These are phyloP conservation scores for Hypsopygia costalis DNA, from an alignment of 2,888 invertebrate genomes.

Conservation along the genomic window DNA sequence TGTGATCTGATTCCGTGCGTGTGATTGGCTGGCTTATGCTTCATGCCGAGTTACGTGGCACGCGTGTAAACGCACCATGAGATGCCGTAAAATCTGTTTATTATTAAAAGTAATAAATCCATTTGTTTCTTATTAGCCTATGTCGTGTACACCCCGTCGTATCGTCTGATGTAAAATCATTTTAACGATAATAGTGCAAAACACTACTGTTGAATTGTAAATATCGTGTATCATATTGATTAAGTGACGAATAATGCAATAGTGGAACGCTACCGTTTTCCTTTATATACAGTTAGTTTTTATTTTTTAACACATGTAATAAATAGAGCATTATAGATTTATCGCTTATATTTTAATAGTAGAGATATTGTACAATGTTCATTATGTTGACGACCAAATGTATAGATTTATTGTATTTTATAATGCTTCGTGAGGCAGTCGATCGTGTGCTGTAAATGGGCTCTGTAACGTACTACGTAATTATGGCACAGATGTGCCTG, in stretches of 20 bases:
- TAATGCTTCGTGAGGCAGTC: constrained; percentile 18
- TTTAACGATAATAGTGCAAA: constrained; percentile 23
- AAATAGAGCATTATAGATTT: constrained; percentile 13
- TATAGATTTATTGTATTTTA: constrained; percentile 28
- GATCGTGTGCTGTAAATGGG: not conserved
- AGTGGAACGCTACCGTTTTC: constrained; percentile 19
- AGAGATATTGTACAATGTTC: constrained; percentile 24
- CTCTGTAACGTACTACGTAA: too few relatives aligned
- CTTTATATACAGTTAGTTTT: constrained; percentile 12
- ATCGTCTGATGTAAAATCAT: not conserved
- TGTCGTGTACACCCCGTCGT: too few relatives aligned
- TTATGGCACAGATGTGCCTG: too few relatives aligned
- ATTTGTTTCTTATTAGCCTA: too few relatives aligned
- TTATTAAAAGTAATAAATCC: too few relatives aligned
- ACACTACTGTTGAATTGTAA: constrained; percentile 36
- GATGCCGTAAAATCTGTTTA: too few relatives aligned
- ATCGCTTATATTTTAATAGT: constrained; percentile 17
- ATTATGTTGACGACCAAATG: constrained; percentile 52
- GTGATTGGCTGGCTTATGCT: too few relatives aligned
- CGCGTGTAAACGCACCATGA: too few relatives aligned
- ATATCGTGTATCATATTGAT: constrained; percentile 47
- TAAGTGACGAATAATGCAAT: constrained; percentile 35
- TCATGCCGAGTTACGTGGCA: too few relatives aligned
- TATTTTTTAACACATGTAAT: constrained; percentile 20
- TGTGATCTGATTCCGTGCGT: too few relatives aligned